Evolutionary conservation across 2,113 vertebrate genomes (phyloP).

Genomic region (Cebus imitator): DNA sequence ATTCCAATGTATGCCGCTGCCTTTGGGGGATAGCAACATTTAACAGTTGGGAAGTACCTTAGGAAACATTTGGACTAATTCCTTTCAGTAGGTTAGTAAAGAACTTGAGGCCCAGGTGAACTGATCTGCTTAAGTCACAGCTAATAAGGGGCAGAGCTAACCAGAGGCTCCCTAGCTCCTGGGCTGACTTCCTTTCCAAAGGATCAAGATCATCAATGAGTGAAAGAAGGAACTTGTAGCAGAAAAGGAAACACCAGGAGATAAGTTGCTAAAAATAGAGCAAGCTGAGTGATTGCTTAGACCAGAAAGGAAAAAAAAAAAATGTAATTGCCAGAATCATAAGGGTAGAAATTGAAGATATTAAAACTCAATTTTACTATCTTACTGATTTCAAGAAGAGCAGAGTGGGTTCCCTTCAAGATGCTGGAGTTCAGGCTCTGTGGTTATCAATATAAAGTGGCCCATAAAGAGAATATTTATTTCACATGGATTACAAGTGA

Average conservation of each 20-base stretch:
- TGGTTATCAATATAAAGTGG: constrained; percentile 13
- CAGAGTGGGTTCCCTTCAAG: background rate
- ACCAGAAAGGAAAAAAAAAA: background rate
- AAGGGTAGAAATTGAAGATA: background rate
- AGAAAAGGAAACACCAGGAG: background rate
- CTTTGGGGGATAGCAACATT: background rate
- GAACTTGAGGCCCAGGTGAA: background rate
- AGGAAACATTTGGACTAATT: background rate
- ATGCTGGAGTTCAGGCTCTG: background rate
- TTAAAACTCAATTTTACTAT: background rate
- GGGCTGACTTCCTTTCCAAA: too few species aligned
- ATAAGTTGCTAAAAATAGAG: background rate
- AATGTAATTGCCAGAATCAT: fast-evolving
- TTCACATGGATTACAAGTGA: constrained; percentile 29
- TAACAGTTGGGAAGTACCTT: background rate
- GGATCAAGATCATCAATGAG: background rate
- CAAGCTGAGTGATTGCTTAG: background rate
- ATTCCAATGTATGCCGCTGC: background rate
- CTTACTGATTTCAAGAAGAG: background rate
- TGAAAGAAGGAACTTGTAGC: background rate
- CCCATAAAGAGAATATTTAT: background rate
- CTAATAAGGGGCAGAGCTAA: background rate
- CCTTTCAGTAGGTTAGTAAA: background rate
- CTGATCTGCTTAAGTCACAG: background rate
- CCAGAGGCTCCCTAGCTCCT: background rate